Evolutionary conservation across 2,113 vertebrate species (phyloP).

Genomic region (Mesocricetus auratus): DNA sequence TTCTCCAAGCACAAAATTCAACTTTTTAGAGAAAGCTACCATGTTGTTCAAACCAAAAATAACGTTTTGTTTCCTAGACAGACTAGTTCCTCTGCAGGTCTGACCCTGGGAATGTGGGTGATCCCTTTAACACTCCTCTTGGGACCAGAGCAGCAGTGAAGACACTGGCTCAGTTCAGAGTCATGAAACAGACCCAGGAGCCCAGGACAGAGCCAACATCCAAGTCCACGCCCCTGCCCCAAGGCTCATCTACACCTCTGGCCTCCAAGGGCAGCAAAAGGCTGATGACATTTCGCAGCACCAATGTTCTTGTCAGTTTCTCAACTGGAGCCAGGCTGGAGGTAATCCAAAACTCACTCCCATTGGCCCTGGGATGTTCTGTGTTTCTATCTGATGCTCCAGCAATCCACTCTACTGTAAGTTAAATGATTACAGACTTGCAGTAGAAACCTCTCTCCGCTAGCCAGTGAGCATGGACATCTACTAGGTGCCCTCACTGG

Average conservation of each 20-base stretch:
- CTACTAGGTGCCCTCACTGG: background rate
- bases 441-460: conserved; percentile 1
- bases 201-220: background rate
- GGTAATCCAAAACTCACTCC: background rate
- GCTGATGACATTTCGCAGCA: rapidly evolving
- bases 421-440: conserved; percentile 25
- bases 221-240: background rate
- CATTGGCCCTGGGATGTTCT: conserved; percentile 54
- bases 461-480: background rate
- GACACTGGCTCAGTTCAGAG: background rate
- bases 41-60: conserved; percentile 61
- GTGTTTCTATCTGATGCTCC: conserved; percentile 53
- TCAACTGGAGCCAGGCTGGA: conserved; percentile 6
- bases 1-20: conserved; percentile 38
- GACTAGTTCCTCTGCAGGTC: background rate
- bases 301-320: background rate
- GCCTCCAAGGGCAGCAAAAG: background rate
- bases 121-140: background rate
- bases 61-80: background rate
- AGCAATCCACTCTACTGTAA: conserved; percentile 56
- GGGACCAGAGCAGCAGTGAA: background rate
- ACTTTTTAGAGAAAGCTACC: conserved; percentile 38
- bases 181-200: background rate
- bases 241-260: background rate
- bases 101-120: background rate